Evolutionary conservation across 2,113 vertebrate species (phyloP).

Genomic region (Oryzias javanicus): DNA sequence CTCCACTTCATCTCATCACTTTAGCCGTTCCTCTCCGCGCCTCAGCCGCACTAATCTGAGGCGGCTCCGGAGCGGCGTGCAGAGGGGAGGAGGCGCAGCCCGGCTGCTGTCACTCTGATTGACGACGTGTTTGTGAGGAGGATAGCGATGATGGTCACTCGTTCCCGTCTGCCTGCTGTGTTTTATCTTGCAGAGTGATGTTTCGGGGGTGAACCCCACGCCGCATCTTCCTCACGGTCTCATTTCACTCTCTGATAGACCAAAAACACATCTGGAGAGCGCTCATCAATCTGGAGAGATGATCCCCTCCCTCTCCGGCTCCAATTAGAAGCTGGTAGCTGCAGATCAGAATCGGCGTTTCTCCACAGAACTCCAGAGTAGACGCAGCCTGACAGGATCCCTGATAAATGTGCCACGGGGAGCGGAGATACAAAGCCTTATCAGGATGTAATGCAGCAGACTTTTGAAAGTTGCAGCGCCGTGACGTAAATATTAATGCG

Average conservation of each 20-base stretch:
- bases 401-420: slow-evolving; percentile 66
- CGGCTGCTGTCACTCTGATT: slow-evolving; percentile 65
- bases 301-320: slow-evolving; percentile 60
- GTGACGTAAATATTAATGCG: slow-evolving; percentile 68
- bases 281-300: slow-evolving; percentile 73
- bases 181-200: slow-evolving; percentile 64
- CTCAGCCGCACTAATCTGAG: slow-evolving; percentile 61
- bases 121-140: slow-evolving; percentile 65
- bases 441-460: slow-evolving; percentile 66
- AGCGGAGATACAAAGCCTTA: slow-evolving; percentile 62
- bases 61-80: slow-evolving; percentile 33
- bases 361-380: slow-evolving; percentile 57
- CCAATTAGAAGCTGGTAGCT: slow-evolving; percentile 68
- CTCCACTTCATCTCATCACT: slow-evolving; percentile 49
- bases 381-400: slow-evolving; percentile 56
- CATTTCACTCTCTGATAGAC: slow-evolving; percentile 80
- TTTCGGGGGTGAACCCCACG: slow-evolving; percentile 44
- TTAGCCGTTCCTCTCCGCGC: slow-evolving; percentile 39
- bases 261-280: slow-evolving; percentile 66
- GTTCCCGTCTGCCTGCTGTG: slow-evolving; percentile 57
- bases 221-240: slow-evolving; percentile 62
- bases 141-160: slow-evolving; percentile 70
- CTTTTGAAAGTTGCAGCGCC: slow-evolving; percentile 54
- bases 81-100: slow-evolving; percentile 39
- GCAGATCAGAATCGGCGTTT: slow-evolving; percentile 58